A percentile compares a stretch with the other conserved stretches of the same genome.
Evolutionary conservation across 2,888 invertebrate species (phyloP).

Genomic region (Pyrrhosoma nymphula): DNA sequence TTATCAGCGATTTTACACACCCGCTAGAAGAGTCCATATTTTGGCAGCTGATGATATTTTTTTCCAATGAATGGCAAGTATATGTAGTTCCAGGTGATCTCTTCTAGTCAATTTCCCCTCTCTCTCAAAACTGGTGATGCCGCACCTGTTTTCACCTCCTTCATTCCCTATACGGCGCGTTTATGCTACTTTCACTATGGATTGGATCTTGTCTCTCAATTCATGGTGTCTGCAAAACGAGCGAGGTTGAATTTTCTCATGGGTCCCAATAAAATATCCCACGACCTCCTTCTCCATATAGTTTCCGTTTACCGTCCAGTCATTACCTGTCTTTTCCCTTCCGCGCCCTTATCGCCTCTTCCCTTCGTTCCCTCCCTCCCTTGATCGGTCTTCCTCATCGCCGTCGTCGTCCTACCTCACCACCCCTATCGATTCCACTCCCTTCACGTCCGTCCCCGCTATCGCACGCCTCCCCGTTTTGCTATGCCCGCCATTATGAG

Average conservation of each 20-base stretch:
- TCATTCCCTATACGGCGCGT: background rate
- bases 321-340: background rate
- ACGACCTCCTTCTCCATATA: background rate
- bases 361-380: background rate
- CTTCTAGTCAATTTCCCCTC: no score
- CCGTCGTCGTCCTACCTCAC: background rate
- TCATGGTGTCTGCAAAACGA: background rate
- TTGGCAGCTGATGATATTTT: no score
- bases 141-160: background rate
- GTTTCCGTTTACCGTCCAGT: background rate
- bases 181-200: background rate
- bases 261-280: background rate
- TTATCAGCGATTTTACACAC: no score
- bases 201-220: background rate
- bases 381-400: background rate
- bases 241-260: background rate
- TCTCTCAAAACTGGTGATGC: no score
- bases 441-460: background rate
- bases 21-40: no score
- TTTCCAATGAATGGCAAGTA: no score
- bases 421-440: background rate
- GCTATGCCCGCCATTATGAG: conserved; percentile 27
- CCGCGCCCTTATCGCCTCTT: background rate
- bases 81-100: no score
- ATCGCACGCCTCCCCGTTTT: background rate